Conservation (phyloP, 1,140 invertebrate genomes). For the Adoxophyes honmai region DNA sequence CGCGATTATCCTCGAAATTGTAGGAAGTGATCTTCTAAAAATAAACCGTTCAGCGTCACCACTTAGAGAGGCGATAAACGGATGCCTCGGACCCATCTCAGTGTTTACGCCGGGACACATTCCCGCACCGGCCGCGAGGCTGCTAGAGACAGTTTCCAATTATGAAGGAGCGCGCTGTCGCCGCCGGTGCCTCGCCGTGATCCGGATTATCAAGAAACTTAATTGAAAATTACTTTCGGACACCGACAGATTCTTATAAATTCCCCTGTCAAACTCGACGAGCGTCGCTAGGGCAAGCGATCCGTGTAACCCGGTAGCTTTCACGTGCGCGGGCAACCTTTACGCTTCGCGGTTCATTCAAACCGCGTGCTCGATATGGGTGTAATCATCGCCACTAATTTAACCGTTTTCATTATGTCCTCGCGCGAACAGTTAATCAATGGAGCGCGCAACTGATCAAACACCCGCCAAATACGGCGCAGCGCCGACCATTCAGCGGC, state of each 20-base stretch:
- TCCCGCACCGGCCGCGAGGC: slow-evolving; percentile 31
- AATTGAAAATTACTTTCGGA: slow-evolving; percentile 66
- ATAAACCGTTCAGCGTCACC: neutral
- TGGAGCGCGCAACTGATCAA: slow-evolving; percentile 31
- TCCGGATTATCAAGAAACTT: slow-evolving; percentile 67
- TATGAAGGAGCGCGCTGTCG: slow-evolving; percentile 43
- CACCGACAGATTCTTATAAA: slow-evolving; percentile 43
- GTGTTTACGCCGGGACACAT: neutral
- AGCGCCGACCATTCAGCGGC: slow-evolving; percentile 38
- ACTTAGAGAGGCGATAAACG: neutral
- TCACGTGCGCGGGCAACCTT: slow-evolving; percentile 17
- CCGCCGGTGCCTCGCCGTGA: slow-evolving; percentile 38
- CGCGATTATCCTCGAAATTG: slow-evolving; percentile 37
- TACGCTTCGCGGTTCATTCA: too few relatives aligned
- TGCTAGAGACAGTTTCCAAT: slow-evolving; percentile 58
- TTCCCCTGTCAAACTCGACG: slow-evolving; percentile 45
- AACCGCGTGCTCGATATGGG: slow-evolving; percentile 18
- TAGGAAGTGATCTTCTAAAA: slow-evolving; percentile 22
- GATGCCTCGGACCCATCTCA: neutral
- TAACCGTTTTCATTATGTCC: slow-evolving; percentile 18
- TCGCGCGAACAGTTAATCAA: slow-evolving; percentile 34
- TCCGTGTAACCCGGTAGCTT: slow-evolving; percentile 36
- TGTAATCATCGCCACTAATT: slow-evolving; percentile 22
- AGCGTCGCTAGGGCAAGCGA: slow-evolving; percentile 26
- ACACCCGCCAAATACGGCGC: slow-evolving; percentile 37